Percentiles rank a stretch among this genome's conserved stretches.
phyloP scores from a whole-genome alignment of 92 coral and sea anemone species.

The Epizoanthus scotinus region DNA sequence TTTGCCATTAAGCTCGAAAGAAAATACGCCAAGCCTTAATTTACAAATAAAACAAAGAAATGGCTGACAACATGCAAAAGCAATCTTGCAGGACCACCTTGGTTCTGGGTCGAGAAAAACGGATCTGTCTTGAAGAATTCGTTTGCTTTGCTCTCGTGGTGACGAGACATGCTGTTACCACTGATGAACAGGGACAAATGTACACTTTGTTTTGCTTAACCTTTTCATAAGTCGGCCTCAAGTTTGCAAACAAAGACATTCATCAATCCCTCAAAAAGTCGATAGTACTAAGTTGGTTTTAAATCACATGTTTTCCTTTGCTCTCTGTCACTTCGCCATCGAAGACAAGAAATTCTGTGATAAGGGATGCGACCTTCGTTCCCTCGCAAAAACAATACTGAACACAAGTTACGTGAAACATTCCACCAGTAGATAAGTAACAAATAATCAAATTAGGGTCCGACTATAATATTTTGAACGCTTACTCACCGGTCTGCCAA shows the following conservation, averaged over 20 bases:
- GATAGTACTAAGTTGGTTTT: neutral
- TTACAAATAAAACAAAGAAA: constrained; percentile 28
- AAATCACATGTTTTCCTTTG: constrained; percentile 19
- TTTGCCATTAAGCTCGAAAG: constrained; percentile 27
- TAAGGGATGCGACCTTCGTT: constrained; percentile 1
- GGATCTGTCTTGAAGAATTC: neutral
- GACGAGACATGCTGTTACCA: constrained; percentile 34
- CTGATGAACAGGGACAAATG: neutral
- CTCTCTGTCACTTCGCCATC: neutral
- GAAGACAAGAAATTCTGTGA: neutral
- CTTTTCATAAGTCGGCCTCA: constrained; percentile 23
- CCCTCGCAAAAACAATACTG: constrained; percentile 28
- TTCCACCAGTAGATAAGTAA: constrained; percentile 40
- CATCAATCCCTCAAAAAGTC: neutral
- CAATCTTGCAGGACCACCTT: constrained; percentile 10
- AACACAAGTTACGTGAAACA: constrained; percentile 52
- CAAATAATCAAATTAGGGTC: constrained; percentile 58
- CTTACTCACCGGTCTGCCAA: constrained; percentile 93
- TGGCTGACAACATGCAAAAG: constrained; percentile 2
- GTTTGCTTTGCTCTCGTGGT: constrained; percentile 30
- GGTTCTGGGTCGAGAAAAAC: neutral
- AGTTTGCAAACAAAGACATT: constrained; percentile 5
- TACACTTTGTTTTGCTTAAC: constrained; percentile 20
- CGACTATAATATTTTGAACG: constrained; percentile 30
- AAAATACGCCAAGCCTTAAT: neutral